These are phyloP conservation scores for Pempheris klunzingeri DNA, from an alignment of 2,797 vertebrate genomes.

Conservation along the genomic window DNA sequence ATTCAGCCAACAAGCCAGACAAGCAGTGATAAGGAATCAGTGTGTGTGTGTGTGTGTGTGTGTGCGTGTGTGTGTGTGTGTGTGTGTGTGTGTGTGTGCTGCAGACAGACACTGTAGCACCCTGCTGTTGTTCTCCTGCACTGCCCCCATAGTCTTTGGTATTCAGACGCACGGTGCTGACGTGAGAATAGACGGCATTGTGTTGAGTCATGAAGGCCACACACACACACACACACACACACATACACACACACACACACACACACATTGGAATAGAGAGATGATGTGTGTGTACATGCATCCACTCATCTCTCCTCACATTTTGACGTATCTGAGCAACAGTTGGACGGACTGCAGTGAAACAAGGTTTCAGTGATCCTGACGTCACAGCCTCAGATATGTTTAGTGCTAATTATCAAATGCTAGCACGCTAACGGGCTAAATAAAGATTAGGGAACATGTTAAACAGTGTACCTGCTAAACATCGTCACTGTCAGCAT, in stretches of 20 bases:
- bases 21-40: constrained; percentile 7
- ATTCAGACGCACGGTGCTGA: constrained; percentile 53
- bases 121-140: constrained; percentile 32
- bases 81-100: constrained; percentile 35
- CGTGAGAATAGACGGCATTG: constrained; percentile 51
- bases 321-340: neutral
- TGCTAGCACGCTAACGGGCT: neutral
- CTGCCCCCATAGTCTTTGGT: constrained; percentile 25
- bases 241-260: constrained; percentile 13
- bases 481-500: neutral
- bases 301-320: neutral
- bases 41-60: constrained; percentile 22
- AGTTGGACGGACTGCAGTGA: neutral
- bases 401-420: neutral
- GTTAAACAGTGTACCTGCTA: neutral
- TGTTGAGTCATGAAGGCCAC: constrained; percentile 2
- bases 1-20: constrained; percentile 3
- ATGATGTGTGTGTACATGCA: neutral
- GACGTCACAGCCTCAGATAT: neutral
- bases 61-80: constrained; percentile 31
- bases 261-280: neutral
- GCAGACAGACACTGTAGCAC: constrained; percentile 26
- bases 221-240: constrained; percentile 28
- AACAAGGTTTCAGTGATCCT: neutral
- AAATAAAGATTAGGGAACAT: neutral